phyloP scores from a whole-genome alignment of 2,113 vertebrate genomes.

The Columba janthina region DNA sequence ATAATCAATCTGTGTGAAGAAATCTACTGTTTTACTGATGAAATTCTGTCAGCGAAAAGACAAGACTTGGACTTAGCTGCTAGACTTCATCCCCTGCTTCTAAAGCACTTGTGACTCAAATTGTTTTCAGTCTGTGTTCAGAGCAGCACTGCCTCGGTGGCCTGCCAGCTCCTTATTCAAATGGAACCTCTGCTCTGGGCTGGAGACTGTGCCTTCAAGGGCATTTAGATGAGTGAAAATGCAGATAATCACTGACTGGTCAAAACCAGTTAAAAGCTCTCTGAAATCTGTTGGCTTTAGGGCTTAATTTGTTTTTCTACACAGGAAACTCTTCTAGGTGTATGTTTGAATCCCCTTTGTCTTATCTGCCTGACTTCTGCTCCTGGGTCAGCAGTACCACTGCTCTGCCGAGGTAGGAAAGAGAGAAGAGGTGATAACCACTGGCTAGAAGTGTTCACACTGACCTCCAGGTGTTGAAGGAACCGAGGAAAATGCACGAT shows the following conservation, averaged over 20 bases:
- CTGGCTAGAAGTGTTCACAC: not conserved
- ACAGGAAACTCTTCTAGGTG: not conserved
- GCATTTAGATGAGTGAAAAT: not conserved
- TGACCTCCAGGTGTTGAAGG: not conserved
- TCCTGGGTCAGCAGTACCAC: not conserved
- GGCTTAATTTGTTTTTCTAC: not conserved
- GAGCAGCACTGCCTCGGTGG: not conserved
- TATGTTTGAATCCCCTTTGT: not conserved
- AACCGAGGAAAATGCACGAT: not conserved
- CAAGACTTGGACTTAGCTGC: not conserved
- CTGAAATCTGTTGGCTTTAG: not conserved
- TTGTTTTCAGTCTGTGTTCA: not conserved
- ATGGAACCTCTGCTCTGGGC: not conserved
- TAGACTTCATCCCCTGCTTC: not conserved
- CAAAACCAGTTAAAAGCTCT: not conserved
- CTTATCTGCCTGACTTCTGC: not conserved
- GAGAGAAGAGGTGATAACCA: not conserved
- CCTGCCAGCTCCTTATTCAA: not conserved
- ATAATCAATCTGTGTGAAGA: not conserved
- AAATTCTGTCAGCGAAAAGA: not conserved
- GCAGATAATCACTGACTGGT: not conserved
- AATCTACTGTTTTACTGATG: not conserved
- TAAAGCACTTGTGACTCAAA: not conserved
- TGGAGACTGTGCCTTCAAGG: not conserved
- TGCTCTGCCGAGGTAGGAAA: not conserved